phyloP scores from a whole-genome alignment of 1,140 invertebrate genomes.

The Heliconius melpomene region DNA sequence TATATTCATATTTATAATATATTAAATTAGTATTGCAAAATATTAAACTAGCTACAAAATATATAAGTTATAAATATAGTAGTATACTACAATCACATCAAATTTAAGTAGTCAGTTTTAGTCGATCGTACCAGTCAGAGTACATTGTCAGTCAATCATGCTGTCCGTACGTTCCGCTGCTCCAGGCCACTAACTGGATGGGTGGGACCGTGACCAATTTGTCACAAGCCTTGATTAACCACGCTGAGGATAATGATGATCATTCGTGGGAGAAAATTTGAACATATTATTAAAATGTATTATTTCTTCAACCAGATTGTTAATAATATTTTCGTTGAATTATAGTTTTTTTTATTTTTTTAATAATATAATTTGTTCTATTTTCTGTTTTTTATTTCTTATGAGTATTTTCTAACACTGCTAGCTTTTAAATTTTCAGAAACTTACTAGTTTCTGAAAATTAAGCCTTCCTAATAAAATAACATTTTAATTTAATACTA shows the following conservation, averaged over 20 bases:
- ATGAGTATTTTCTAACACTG: no score
- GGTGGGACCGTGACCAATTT: slow-evolving; percentile 57
- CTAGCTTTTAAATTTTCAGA: no score
- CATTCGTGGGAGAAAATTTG: slow-evolving; percentile 36
- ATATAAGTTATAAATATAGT: background rate
- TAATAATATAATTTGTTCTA: no score
- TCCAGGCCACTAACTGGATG: slow-evolving; percentile 56
- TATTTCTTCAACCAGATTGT: no score
- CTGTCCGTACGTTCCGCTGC: slow-evolving; percentile 57
- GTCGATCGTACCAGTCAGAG: background rate
- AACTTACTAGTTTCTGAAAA: no score
- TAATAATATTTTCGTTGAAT: no score
- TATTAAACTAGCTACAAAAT: background rate
- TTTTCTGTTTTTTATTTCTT: no score
- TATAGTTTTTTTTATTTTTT: no score
- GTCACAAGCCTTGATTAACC: slow-evolving; percentile 52
- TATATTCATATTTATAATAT: no score
- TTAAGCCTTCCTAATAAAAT: no score
- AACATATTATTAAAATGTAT: background rate
- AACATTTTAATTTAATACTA: no score
- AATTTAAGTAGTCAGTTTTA: slow-evolving; percentile 5
- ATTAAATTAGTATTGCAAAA: background rate
- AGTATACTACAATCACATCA: background rate
- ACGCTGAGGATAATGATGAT: slow-evolving; percentile 44
- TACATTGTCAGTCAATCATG: slow-evolving; percentile 68